Evolutionary conservation across 2,113 vertebrate genomes (phyloP).

Genomic region (Colius striatus): DNA sequence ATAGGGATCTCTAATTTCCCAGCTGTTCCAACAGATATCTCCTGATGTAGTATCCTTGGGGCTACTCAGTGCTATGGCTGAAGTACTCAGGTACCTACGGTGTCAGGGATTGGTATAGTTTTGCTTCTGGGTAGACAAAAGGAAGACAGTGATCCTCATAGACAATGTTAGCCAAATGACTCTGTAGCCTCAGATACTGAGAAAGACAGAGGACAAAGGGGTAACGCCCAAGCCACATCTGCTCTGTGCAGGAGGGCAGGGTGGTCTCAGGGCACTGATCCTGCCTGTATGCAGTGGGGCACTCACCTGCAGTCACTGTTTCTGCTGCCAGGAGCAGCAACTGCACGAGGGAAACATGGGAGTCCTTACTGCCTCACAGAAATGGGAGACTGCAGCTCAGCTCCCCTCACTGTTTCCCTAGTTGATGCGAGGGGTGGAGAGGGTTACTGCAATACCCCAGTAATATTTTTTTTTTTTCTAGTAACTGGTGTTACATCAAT

Average conservation of each 20-base stretch:
- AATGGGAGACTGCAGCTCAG: neutral
- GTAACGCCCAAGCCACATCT: accelerated
- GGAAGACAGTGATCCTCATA: neutral
- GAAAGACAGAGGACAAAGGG: neutral
- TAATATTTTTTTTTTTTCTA: neutral
- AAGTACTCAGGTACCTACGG: neutral
- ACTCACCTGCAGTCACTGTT: accelerated
- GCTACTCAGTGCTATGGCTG: neutral
- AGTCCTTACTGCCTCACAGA: neutral
- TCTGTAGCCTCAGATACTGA: neutral
- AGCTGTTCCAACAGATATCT: neutral
- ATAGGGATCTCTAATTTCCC: neutral
- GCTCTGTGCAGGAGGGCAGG: neutral
- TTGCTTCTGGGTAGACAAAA: neutral
- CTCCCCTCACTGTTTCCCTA: neutral
- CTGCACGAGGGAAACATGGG: accelerated
- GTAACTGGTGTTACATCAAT: neutral
- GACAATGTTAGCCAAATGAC: neutral
- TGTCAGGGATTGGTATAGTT: neutral
- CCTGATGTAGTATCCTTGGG: neutral
- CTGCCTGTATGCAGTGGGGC: accelerated
- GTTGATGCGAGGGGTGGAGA: neutral
- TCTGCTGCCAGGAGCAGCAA: neutral
- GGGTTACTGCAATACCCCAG: neutral
- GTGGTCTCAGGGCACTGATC: neutral